These are phyloP conservation scores for Progne subis DNA, from an alignment of 2,113 vertebrate species.

Conservation along the genomic window DNA sequence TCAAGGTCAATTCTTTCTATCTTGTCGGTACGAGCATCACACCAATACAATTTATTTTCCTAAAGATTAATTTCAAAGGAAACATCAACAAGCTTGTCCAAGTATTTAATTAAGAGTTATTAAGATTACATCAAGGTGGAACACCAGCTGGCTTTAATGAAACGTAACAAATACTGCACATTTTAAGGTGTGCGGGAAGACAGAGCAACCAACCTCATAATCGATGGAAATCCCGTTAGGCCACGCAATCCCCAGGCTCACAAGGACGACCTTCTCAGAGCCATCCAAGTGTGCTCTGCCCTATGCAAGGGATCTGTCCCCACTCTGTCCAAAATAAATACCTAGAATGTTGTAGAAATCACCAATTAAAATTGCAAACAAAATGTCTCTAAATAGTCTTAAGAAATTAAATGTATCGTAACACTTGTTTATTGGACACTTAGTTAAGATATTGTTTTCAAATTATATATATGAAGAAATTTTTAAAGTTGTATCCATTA, in stretches of 20 bases:
- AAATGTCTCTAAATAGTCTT: not conserved
- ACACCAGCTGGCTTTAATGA: not conserved
- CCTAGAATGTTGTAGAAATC: conserved; percentile 71
- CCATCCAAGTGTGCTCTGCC: conserved; percentile 92
- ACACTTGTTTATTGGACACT: not conserved
- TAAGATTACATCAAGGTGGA: conserved; percentile 29
- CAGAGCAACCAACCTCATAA: conserved; percentile 85
- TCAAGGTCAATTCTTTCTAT: conserved; percentile 99
- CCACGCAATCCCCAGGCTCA: conserved; percentile 91
- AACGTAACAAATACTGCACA: not conserved
- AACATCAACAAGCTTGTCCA: conserved; percentile 66
- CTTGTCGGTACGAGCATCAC: conserved; percentile 98
- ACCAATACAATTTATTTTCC: conserved; percentile 99
- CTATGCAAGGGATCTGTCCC: conserved; percentile 94
- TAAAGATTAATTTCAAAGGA: conserved; percentile 86
- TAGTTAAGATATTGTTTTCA: not conserved
- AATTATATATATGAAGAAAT: not conserved
- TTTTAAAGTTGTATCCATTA: not conserved
- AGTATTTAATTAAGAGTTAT: conserved; percentile 66
- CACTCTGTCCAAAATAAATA: conserved; percentile 99
- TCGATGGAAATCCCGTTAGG: conserved; percentile 97
- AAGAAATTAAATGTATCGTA: not conserved
- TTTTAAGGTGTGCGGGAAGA: not conserved
- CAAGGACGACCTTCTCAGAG: conserved; percentile 90
- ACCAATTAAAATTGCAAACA: not conserved